Evolutionary conservation across 2,888 invertebrate species (phyloP).

Genomic region (Ceriagrion tenellum): DNA sequence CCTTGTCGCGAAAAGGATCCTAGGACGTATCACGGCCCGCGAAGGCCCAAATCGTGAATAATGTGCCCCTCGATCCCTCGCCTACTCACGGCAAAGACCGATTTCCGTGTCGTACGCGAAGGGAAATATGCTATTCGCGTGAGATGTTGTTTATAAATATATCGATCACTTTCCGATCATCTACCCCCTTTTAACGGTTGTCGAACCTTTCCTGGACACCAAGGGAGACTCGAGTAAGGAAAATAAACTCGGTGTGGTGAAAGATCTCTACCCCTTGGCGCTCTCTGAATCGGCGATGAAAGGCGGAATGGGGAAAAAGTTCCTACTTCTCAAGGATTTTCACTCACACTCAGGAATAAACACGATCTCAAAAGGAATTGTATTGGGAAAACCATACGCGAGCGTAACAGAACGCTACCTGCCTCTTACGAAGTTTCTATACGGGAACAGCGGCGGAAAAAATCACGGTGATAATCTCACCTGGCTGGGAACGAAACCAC

Average conservation of each 20-base stretch:
- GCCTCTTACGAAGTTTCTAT: not conserved
- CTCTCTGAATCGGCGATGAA: not conserved
- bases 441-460: not conserved
- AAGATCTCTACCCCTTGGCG: not conserved
- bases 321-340: not conserved
- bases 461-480: not conserved
- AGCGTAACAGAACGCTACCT: not conserved
- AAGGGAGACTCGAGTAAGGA: not conserved
- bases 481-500: no score
- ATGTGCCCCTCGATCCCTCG: not conserved
- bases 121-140: not conserved
- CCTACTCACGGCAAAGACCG: not conserved
- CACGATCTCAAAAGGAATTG: not conserved
- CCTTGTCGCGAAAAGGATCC: not conserved
- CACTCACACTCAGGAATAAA: not conserved
- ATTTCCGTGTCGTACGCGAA: not conserved
- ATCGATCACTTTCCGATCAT: not conserved
- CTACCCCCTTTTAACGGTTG: not conserved
- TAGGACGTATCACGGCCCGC: not conserved
- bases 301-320: not conserved
- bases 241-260: not conserved
- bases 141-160: slow-evolving; percentile 11
- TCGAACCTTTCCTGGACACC: not conserved
- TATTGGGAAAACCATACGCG: not conserved
- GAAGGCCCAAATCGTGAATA: not conserved